Base-by-base conservation (phyloP, 2,113 vertebrate species). In the Chaetodon trifascialis region DNA sequence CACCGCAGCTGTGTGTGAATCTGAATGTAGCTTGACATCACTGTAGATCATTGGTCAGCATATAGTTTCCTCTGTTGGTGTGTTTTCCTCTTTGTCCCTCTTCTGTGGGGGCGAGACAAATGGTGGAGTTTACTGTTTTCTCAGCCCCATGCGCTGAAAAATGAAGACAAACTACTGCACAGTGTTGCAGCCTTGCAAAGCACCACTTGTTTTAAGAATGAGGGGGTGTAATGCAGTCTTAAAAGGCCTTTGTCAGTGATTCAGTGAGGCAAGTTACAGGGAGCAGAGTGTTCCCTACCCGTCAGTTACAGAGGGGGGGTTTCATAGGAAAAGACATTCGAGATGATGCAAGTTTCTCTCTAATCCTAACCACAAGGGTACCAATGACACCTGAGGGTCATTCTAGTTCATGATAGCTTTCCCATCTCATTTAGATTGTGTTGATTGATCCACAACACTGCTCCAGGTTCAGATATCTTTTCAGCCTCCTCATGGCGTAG, bases 21-120 rank as follows among this genome's bases (percentile, higher is more conserved):
- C 60, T 91, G 92, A 93, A 91, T 93, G 87, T 91, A 94, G 88
- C 89, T 67, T 77, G 56, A 72, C 62, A 65, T 88, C 44, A 55
- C 82, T 79, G 64, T 83, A 85, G 76, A 62, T 78, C 51, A 62
- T 63, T 69, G 79, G 68, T 60, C 70, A 56, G 62, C 30, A 68
- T 79, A 67, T 71, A 72, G 81, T 73, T 78, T 65, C 81, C 15
- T 85, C 25, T 73, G 73, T 67, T 54, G 42, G 42, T 64, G 42
- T 80, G 42, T 59, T 78, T 70, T 63, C 23, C 71, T 66, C 59
- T 85, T 79, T 80, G 56, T 86, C 67, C 86, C 64, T 85, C 30
- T 79, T 78, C 85, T 83, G 83, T 83, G 51, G 81, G 69, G 56
- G 71, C 72, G 68, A 76, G 51, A 67, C 62, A 82, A 80, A 85